Evolutionary conservation across 2,797 vertebrate species (phyloP).

Genomic region (Ciconia nigra): DNA sequence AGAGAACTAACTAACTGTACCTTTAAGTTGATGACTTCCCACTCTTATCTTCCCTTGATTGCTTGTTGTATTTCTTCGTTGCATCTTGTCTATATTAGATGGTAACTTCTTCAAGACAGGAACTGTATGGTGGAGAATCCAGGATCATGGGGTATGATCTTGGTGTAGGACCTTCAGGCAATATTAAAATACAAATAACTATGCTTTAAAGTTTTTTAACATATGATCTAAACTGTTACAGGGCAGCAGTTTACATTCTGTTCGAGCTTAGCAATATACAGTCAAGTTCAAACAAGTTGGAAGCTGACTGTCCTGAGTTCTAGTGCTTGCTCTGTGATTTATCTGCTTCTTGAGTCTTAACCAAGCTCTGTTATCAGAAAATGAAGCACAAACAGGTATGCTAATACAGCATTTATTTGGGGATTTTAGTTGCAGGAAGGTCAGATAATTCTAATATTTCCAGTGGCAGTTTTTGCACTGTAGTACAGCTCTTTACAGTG

Average conservation of each 20-base stretch:
- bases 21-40: not conserved
- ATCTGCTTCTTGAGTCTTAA: not conserved
- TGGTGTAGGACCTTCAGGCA: slow-evolving; percentile 1
- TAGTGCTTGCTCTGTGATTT: slow-evolving; percentile 11
- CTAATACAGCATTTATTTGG: not conserved
- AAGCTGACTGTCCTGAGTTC: not conserved
- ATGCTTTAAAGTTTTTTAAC: not conserved
- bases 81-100: not conserved
- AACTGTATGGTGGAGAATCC: not conserved
- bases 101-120: not conserved
- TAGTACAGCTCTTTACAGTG: not conserved
- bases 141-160: not conserved
- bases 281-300: slow-evolving; percentile 44
- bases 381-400: not conserved
- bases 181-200: slow-evolving; percentile 14
- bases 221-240: slow-evolving; percentile 7
- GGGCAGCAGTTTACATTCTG: slow-evolving; percentile 38
- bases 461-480: not conserved
- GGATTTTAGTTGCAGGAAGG: not conserved
- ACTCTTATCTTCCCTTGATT: not conserved
- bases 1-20: not conserved
- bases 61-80: not conserved
- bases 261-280: not conserved
- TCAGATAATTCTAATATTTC: not conserved
- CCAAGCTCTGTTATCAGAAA: slow-evolving; percentile 12